Evolutionary conservation across 2,888 invertebrate species (phyloP), one percentile per base, ranked within the genome.

Genomic region (Campaea margaritaria): DNA sequence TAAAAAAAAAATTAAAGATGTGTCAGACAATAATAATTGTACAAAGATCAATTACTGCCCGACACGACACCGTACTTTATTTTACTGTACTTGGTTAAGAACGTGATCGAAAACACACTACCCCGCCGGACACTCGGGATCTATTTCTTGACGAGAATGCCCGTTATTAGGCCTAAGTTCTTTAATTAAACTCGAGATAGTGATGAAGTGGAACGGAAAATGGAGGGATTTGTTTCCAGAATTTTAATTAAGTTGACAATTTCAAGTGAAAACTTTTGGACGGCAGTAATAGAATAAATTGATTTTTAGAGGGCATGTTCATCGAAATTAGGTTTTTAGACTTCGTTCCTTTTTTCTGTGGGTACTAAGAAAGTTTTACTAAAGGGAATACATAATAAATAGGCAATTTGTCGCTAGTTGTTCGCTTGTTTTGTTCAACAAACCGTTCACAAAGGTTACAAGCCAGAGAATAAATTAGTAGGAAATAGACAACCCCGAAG

Each of bases 71-170:
- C 9, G 4, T 11, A 28, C 1, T 34, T 21, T 39, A 21, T 49
- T 55, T 28, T 12, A 27, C 49, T 49, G 54, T 47, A 47, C 36
- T 61, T 46, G 21, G 45, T 55, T 43, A 55, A 55, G 55, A 55
- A 56, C 60, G 55, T 61, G 60, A 61, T 61, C 55, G 60, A 61
- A 61, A 61, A 61, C 60, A 60, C 51, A 47, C 60, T 36, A 46
- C 50, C 60, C 16, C 48, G 38, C 13, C 55, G 46, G 50, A 46
- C 50, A 55, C 50, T 51, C 55, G 46, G 50, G 55, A 55, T 56
- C 60, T 52, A 56, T 56, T 61, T 59, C 39, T 49, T 53, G 48
- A 58, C 52, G 58, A 58, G 36, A 39, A 28, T 47, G 15, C 51
- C 44, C 38, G 31, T 14, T 43, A 15, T 49, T 21, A 38, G 39